Percentiles rank a stretch among this genome's conserved stretches.
These are phyloP conservation scores for Orchesella cincta DNA, from an alignment of 1,140 invertebrate species.

Conservation along the genomic window DNA sequence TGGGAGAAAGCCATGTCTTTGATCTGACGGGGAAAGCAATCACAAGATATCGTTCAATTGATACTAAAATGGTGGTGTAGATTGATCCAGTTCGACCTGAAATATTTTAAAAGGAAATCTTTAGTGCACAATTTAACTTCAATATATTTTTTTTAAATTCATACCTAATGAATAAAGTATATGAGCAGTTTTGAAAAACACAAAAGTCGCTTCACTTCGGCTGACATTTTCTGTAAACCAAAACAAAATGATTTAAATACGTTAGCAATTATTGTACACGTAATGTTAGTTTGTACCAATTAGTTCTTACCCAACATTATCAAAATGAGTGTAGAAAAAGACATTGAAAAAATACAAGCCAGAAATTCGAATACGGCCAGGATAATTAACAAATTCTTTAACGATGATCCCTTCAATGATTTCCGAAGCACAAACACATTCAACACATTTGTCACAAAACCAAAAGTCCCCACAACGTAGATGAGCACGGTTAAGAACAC, in stretches of 20 bases:
- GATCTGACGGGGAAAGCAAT: background rate
- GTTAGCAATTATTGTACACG: too few species aligned
- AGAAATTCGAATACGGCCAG: background rate
- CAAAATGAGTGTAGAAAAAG: background rate
- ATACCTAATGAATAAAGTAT: background rate
- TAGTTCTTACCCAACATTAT: too few species aligned
- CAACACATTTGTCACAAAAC: background rate
- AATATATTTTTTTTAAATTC: background rate
- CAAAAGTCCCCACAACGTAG: background rate
- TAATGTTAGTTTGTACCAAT: too few species aligned
- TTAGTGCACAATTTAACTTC: background rate
- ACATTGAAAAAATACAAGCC: too few species aligned
- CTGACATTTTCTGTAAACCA: background rate
- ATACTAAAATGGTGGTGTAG: background rate
- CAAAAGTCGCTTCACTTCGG: background rate
- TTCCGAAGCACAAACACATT: background rate
- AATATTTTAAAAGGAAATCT: background rate
- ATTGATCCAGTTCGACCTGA: background rate
- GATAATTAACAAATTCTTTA: background rate
- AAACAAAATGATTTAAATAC: too few species aligned
- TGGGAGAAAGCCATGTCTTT: background rate
- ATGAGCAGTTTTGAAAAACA: too few species aligned
- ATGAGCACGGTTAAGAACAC: background rate
- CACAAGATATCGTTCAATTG: background rate
- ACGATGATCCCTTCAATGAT: background rate